phyloP scores from a whole-genome alignment of 2,797 vertebrate genomes.

The Coreius guichenoti region DNA sequence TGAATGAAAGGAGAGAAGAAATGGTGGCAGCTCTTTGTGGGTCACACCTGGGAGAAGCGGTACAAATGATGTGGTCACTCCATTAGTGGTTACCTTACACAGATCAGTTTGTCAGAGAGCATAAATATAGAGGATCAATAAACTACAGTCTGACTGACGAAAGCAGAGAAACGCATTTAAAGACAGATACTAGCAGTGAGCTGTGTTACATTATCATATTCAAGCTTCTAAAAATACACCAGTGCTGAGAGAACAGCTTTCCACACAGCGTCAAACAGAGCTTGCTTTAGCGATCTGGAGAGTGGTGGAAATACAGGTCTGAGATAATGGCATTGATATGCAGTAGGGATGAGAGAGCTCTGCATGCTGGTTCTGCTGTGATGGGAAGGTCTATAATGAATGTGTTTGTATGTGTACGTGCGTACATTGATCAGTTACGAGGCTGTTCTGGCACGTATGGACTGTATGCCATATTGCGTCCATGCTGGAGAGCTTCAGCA shows the following conservation, averaged over 20 bases:
- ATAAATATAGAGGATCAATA: conserved; percentile 52
- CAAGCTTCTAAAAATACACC: conserved; percentile 57
- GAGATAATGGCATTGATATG: conserved; percentile 40
- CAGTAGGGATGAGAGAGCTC: conserved; percentile 3
- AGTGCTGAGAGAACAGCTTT: conserved; percentile 55
- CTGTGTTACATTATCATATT: conserved; percentile 52
- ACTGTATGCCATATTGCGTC: conserved; percentile 50
- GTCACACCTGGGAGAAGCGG: conserved; percentile 44
- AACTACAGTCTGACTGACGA: conserved; percentile 41
- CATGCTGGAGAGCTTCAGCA: conserved; percentile 50
- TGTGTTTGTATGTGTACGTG: conserved; percentile 10
- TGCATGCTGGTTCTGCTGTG: conserved; percentile 28
- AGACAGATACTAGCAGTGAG: conserved; percentile 25
- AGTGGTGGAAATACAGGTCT: conserved; percentile 30
- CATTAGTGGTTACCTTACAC: conserved; percentile 53
- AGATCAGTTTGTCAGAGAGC: conserved; percentile 44
- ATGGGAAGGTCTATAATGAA: conserved; percentile 44
- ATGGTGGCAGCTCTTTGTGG: conserved; percentile 44
- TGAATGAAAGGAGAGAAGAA: conserved; percentile 44
- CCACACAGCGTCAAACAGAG: conserved; percentile 30
- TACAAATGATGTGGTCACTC: conserved; percentile 54
- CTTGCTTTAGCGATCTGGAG: conserved; percentile 38
- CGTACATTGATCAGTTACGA: conserved; percentile 36
- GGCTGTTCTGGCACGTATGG: conserved; percentile 44
- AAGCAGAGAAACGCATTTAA: conserved; percentile 37